Conservation (phyloP, 2,113 vertebrate species). For the Antigone vipio region DNA sequence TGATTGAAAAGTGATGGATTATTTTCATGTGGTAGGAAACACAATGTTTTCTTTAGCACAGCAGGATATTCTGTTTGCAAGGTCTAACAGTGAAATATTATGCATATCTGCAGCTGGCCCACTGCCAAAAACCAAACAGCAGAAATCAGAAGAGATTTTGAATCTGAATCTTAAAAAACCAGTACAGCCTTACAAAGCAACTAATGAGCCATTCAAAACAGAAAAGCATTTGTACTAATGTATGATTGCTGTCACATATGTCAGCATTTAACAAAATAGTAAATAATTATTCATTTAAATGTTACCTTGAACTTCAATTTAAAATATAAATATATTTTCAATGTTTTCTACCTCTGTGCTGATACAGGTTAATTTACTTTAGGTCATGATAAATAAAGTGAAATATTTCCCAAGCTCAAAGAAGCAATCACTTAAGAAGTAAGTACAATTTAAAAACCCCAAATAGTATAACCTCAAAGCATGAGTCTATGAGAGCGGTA, state of each 20-base stretch:
- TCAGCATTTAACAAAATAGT: slow-evolving; percentile 73
- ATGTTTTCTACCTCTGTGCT: slow-evolving; percentile 29
- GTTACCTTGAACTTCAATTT: slow-evolving; percentile 74
- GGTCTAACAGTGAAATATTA: slow-evolving; percentile 93
- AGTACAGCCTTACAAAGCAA: slow-evolving; percentile 59
- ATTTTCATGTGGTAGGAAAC: slow-evolving; percentile 95
- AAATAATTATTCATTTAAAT: slow-evolving; percentile 79
- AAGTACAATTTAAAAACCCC: not conserved
- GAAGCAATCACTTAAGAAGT: not conserved
- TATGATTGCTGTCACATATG: slow-evolving; percentile 59
- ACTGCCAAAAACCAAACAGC: slow-evolving; percentile 80
- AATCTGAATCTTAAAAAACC: slow-evolving; percentile 74
- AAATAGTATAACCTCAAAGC: not conserved
- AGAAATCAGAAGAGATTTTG: slow-evolving; percentile 77
- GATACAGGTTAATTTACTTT: slow-evolving; percentile 24
- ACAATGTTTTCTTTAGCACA: slow-evolving; percentile 99
- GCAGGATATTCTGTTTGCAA: slow-evolving; percentile 99
- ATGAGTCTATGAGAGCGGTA: not conserved
- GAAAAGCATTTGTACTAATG: slow-evolving; percentile 73
- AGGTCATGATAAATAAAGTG: slow-evolving; percentile 15
- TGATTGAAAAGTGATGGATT: slow-evolving; percentile 94
- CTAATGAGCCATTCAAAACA: slow-evolving; percentile 76
- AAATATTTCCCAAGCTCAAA: slow-evolving; percentile 42
- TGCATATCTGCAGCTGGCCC: slow-evolving; percentile 88
- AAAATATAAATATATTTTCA: slow-evolving; percentile 48